Evolutionary conservation across 2,113 vertebrate species (phyloP), one percentile per base, ranked within the genome.

Genomic region (Collichthys lucidus): DNA sequence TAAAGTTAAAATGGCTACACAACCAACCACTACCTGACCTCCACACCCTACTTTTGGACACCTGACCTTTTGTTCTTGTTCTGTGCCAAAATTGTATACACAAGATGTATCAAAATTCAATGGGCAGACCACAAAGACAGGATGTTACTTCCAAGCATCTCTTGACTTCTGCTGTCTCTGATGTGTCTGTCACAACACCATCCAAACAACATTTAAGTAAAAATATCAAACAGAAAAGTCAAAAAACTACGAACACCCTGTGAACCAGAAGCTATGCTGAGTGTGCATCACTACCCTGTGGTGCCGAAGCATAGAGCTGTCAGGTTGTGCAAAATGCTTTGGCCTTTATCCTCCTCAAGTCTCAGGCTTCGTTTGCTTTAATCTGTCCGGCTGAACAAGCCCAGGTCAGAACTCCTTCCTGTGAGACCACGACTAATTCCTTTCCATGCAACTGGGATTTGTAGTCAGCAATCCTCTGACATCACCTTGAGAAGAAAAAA

Each of bases 381-480:
- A 92, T 93, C 87, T 86, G 84, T 80, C 79, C 85, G 80, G 65
- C 70, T 55, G 61, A 80, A 89, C 86, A 82, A 86, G 76, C 67
- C 68, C 40, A 12, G 89, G 85, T 91, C 88, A 88, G 68, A 83
- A 72, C 77, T 69, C 57, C 63, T 81, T 91, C 82, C 89, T 89
- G 77, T 5, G 84, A 82, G 80, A 77, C 85, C 76, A 83, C 72
- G 82, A 56, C 86, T 84, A 84, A 90, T 90, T 91, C 85, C 83
- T 77, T 56, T 29, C 49, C 40, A 46, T 79, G 74, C 82, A 89
- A 49, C 81, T 90, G 91, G 88, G 93, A 93, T 90, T 92, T 90
- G 84, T 90, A 93, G 93, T 92, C 88, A 89, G 85, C 91, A 90
- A 70, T 92, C 80, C 68, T 90, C 83, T 83, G 79, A 87, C 85